Percentiles rank a stretch among this genome's conserved stretches.
These are phyloP conservation scores for Acanthacorydalis orientalis DNA, from an alignment of 2,888 invertebrate genomes.

Conservation along the genomic window DNA sequence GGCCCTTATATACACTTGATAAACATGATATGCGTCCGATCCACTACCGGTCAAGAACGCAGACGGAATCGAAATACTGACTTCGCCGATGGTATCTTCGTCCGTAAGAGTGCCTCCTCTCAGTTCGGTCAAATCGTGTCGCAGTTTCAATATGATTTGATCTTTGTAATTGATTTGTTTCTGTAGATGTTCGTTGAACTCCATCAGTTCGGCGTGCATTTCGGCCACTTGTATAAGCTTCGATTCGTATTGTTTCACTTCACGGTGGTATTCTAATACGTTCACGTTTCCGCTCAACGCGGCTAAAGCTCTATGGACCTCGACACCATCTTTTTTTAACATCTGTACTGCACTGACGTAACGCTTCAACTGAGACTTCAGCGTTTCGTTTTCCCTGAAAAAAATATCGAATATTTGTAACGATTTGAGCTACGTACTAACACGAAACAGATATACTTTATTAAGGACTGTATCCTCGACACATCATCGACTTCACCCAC, in stretches of 20 bases:
- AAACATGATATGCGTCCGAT: slow-evolving; percentile 72
- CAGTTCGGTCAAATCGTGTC: slow-evolving; percentile 44
- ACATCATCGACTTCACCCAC: not conserved
- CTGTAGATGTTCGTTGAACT: slow-evolving; percentile 73
- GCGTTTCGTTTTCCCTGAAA: slow-evolving; percentile 61
- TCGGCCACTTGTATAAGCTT: slow-evolving; percentile 85
- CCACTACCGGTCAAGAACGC: slow-evolving; percentile 60
- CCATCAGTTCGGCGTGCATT: slow-evolving; percentile 89
- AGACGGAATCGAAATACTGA: slow-evolving; percentile 76
- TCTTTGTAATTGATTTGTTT: slow-evolving; percentile 49
- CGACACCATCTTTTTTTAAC: slow-evolving; percentile 40
- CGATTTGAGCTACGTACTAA: not conserved
- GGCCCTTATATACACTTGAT: slow-evolving; percentile 66
- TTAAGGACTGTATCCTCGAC: not conserved
- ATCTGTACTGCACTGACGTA: slow-evolving; percentile 82
- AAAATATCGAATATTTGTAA: no score
- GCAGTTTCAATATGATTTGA: slow-evolving; percentile 35
- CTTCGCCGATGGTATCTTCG: slow-evolving; percentile 32
- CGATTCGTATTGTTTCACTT: slow-evolving; percentile 64
- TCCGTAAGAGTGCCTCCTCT: slow-evolving; percentile 42
- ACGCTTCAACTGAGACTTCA: slow-evolving; percentile 70
- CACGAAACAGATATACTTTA: not conserved
- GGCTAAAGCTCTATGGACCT: slow-evolving; percentile 20
- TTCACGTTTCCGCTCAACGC: slow-evolving; percentile 19
- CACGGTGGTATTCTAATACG: slow-evolving; percentile 37